These are phyloP conservation scores for Petrocephalus microphthalmus DNA, from an alignment of 2,113 vertebrate species.

Conservation along the genomic window DNA sequence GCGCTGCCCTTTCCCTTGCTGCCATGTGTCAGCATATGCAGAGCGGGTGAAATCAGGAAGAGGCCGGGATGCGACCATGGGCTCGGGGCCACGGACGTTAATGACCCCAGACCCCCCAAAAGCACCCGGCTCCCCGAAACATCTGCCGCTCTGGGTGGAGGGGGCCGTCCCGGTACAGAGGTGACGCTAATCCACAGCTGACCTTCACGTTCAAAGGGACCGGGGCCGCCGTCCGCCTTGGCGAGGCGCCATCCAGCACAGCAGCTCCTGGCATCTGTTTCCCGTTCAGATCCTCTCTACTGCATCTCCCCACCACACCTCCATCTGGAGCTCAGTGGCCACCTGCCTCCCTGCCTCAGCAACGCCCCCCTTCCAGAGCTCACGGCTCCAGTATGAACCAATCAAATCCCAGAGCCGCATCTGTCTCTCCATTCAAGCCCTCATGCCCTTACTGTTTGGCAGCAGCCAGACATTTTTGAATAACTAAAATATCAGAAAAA, in stretches of 20 bases:
- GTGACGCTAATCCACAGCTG: not conserved
- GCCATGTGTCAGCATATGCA: not conserved
- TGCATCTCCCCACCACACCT: not conserved
- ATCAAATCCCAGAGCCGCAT: not conserved
- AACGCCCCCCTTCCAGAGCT: constrained; percentile 20
- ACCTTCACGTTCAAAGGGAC: constrained; percentile 17
- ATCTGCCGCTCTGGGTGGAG: not conserved
- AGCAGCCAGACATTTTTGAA: not conserved
- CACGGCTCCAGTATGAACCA: not conserved
- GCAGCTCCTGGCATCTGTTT: constrained; percentile 16
- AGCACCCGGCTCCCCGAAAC: not conserved
- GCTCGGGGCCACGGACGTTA: not conserved
- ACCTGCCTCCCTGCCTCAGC: constrained; percentile 45
- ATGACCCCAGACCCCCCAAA: not conserved
- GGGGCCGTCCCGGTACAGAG: not conserved
- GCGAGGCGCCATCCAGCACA: constrained; percentile 11
- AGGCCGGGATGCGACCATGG: not conserved
- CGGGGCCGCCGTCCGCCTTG: constrained; percentile 24
- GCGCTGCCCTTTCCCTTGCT: not conserved
- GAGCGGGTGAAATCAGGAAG: not conserved
- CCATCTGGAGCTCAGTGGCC: constrained; percentile 47
- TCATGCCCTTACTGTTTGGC: not conserved
- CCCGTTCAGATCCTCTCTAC: not conserved
- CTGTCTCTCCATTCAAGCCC: not conserved
- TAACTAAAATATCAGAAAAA: not conserved